Evolutionary conservation across 2,888 invertebrate species (phyloP).

Genomic region (Leptodirus hochenwartii): DNA sequence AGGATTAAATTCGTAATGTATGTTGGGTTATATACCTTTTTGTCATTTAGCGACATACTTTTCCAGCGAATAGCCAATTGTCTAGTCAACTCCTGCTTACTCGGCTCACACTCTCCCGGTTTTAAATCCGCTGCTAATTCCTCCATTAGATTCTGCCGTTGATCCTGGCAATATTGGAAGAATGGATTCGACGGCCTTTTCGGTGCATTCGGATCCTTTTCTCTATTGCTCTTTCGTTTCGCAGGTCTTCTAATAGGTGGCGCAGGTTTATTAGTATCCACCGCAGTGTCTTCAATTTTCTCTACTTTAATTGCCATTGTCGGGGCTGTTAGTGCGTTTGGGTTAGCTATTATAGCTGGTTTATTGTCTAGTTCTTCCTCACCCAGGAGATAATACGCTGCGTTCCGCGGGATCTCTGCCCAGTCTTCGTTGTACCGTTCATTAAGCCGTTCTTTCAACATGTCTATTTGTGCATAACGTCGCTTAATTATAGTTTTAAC

Average conservation of each 20-base stretch:
- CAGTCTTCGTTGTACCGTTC: constrained; percentile 54
- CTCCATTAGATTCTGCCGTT: constrained; percentile 52
- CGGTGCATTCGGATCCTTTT: constrained; percentile 55
- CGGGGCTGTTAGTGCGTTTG: too few species aligned
- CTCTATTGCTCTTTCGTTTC: constrained; percentile 39
- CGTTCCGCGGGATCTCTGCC: constrained; percentile 23
- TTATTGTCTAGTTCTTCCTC: constrained; percentile 29
- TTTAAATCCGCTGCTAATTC: constrained; percentile 36
- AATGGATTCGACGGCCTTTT: constrained; percentile 66
- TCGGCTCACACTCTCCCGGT: constrained; percentile 45
- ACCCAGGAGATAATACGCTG: constrained; percentile 27
- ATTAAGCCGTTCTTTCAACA: constrained; percentile 45
- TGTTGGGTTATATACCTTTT: constrained; percentile 38
- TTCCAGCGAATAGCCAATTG: constrained; percentile 60
- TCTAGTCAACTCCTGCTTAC: constrained; percentile 56
- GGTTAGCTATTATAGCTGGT: too few species aligned
- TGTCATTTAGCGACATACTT: constrained; percentile 45
- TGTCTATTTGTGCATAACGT: constrained; percentile 47
- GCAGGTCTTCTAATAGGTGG: constrained; percentile 25
- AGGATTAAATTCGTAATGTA: constrained; percentile 1
- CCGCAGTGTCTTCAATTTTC: constrained; percentile 5
- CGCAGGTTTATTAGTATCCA: constrained; percentile 19
- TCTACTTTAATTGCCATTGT: not conserved
- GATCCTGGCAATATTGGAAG: constrained; percentile 65
- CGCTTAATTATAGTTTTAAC: constrained; percentile 49